These are phyloP conservation scores for Chaunax sp. DNA, from an alignment of 2,797 vertebrate species.

Conservation along the genomic window DNA sequence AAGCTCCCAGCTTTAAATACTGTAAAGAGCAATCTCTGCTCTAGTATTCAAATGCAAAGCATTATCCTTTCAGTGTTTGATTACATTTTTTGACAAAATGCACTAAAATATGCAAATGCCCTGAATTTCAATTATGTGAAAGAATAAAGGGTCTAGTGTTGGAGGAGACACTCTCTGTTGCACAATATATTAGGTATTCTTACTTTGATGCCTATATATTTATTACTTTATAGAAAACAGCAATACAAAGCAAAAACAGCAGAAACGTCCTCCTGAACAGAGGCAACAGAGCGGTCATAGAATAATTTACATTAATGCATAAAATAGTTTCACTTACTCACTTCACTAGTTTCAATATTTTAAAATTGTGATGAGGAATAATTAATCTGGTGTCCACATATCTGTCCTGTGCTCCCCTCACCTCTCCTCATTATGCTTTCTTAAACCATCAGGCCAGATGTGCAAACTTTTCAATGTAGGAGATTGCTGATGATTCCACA, in stretches of 20 bases:
- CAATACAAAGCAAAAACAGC: neutral
- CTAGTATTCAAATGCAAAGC: neutral
- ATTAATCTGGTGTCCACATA: constrained; percentile 29
- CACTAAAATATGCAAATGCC: constrained; percentile 8
- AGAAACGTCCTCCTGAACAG: constrained; percentile 3
- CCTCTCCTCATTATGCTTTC: constrained; percentile 21
- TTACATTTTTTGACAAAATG: neutral
- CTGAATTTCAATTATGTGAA: constrained; percentile 1
- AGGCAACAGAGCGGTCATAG: constrained; percentile 1
- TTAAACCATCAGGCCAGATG: constrained; percentile 12
- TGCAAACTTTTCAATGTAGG: constrained; percentile 14
- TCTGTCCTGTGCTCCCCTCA: constrained; percentile 15
- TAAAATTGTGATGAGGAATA: constrained; percentile 21
- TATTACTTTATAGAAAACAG: constrained; percentile 22
- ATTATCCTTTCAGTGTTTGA: neutral
- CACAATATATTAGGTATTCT: constrained; percentile 7
- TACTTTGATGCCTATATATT: constrained; percentile 21
- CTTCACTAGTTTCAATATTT: too few relatives aligned
- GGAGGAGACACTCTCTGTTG: neutral
- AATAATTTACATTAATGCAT: constrained; percentile 18
- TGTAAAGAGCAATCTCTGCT: neutral
- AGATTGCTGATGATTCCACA: constrained; percentile 31
- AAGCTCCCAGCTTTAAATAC: neutral
- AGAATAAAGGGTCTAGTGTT: constrained; percentile 11
- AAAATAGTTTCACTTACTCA: neutral